A percentile compares a stretch with the other conserved stretches of the same genome.
Conservation (phyloP, 2,113 vertebrate genomes). For the Ceratotherium simum region DNA sequence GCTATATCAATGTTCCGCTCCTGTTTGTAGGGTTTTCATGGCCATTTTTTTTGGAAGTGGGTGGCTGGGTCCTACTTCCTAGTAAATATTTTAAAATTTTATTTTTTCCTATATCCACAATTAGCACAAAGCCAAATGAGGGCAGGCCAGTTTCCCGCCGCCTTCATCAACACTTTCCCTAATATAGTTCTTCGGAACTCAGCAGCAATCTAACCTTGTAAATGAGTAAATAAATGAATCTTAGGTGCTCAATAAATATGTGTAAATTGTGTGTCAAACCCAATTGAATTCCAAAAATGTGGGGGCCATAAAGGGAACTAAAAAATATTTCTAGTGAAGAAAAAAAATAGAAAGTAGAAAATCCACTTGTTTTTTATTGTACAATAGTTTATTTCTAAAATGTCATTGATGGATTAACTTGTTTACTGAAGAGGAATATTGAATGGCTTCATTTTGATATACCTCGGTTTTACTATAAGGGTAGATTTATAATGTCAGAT, state of each 20-base stretch:
- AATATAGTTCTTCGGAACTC: not conserved
- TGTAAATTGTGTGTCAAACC: not conserved
- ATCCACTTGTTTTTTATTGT: not conserved
- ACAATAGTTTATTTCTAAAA: conserved; percentile 9
- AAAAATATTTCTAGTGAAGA: not conserved
- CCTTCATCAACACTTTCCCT: not conserved
- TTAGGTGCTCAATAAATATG: not conserved
- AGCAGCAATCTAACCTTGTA: not conserved
- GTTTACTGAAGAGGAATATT: not conserved
- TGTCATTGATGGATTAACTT: conserved; percentile 2
- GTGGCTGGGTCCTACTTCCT: no score
- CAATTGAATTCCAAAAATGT: not conserved
- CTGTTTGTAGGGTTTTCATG: no score
- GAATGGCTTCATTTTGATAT: not conserved
- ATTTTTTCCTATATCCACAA: not conserved
- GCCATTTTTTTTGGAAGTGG: no score
- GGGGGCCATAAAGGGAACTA: not conserved
- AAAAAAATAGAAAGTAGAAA: not conserved
- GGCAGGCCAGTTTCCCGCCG: not conserved
- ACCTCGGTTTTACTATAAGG: not conserved
- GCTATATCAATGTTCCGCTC: no score
- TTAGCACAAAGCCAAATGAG: not conserved
- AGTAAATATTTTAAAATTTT: not conserved
- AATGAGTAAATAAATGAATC: not conserved
- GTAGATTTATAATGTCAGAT: conserved; percentile 59